These are phyloP conservation scores for Chaenogobius annularis DNA, from an alignment of 2,113 vertebrate species.

Conservation along the genomic window DNA sequence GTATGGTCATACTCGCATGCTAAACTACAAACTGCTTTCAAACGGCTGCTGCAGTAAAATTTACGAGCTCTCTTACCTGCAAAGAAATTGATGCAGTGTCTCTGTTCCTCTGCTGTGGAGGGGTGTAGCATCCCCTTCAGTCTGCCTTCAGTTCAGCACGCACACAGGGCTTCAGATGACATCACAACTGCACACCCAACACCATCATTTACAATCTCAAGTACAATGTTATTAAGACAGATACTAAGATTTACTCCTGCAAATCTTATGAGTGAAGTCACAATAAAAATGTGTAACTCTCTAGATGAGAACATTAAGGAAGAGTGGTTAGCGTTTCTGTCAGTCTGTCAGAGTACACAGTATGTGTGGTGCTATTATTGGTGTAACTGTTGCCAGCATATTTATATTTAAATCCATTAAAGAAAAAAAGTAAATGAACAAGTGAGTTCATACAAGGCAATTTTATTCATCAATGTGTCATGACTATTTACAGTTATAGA, in stretches of 20 bases:
- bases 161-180: conserved; percentile 61
- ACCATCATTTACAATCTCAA: conserved; percentile 21
- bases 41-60: conserved; percentile 38
- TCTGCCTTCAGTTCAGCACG: conserved; percentile 48
- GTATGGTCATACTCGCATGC: conserved; percentile 15
- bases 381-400: neutral
- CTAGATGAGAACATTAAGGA: neutral
- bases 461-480: conserved; percentile 65
- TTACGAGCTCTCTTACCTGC: conserved; percentile 45
- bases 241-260: too few relatives aligned
- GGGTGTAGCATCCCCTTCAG: conserved; percentile 29
- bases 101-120: conserved; percentile 31
- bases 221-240: neutral
- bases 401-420: neutral
- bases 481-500: conserved; percentile 56
- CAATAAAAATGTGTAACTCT: neutral
- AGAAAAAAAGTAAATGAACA: neutral
- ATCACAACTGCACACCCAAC: conserved; percentile 57
- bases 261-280: neutral
- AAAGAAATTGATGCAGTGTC: neutral
- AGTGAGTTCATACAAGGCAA: conserved; percentile 58
- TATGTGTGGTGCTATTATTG: neutral
- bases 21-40: conserved; percentile 38
- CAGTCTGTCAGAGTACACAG: neutral
- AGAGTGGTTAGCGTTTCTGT: neutral